Percentiles rank a stretch among this genome's conserved stretches.
phyloP scores from a whole-genome alignment of 2,797 vertebrate species.

The Xiphorhynchus erythropygius region DNA sequence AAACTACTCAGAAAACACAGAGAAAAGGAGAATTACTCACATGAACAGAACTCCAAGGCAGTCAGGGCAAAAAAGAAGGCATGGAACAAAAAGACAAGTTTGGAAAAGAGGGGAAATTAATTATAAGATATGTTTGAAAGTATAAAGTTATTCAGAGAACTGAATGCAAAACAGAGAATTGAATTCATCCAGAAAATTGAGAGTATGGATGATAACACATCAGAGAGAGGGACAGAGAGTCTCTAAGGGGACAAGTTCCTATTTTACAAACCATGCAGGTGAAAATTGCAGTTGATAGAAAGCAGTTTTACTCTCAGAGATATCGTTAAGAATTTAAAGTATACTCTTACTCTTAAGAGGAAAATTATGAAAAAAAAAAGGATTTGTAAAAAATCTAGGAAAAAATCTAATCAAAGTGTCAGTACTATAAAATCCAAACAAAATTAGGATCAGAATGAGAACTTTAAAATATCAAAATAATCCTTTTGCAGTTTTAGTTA shows the following conservation, averaged over 20 bases:
- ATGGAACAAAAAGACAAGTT: background rate
- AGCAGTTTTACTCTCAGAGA: background rate
- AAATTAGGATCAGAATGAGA: background rate
- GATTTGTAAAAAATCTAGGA: background rate
- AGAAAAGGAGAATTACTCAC: background rate
- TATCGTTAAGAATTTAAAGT: background rate
- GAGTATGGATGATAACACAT: background rate
- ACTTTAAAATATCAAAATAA: background rate
- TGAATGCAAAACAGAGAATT: background rate
- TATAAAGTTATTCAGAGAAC: background rate
- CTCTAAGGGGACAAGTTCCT: background rate
- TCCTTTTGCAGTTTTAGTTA: background rate
- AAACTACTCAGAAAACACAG: background rate
- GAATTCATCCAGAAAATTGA: background rate
- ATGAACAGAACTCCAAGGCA: background rate
- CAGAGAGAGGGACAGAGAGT: background rate
- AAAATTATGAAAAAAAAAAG: background rate
- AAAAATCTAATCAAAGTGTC: background rate
- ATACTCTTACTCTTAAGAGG: background rate
- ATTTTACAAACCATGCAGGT: background rate
- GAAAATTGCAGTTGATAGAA: background rate
- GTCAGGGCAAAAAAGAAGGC: fast-evolving
- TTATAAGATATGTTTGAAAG: background rate
- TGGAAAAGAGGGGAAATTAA: background rate
- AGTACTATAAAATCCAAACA: background rate